Percentiles rank a stretch among this genome's conserved stretches.
Conservation (phyloP, 2,888 invertebrate genomes). For the Cheilosia soror region DNA sequence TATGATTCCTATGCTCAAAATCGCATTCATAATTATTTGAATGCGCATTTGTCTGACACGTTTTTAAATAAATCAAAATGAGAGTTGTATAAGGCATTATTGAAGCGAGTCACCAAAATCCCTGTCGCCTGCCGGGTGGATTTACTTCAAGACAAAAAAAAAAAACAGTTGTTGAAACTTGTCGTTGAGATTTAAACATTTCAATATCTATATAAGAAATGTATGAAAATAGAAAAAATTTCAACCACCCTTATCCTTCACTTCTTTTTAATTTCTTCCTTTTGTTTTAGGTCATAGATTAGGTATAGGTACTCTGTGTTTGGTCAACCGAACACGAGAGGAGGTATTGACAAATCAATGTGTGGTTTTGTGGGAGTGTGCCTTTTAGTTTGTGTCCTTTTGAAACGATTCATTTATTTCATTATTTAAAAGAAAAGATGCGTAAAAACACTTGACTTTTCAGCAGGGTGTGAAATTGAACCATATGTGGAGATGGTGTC, state of each 20-base stretch:
- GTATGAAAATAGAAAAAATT: neutral
- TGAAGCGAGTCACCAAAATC: conserved; percentile 21
- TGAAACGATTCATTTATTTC: conserved; percentile 17
- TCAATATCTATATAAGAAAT: neutral
- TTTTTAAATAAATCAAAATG: conserved; percentile 48
- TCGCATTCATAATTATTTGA: conserved; percentile 47
- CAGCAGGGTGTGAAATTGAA: conserved; percentile 20
- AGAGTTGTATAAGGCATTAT: conserved; percentile 1
- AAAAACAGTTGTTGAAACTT: conserved; percentile 41
- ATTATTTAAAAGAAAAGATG: neutral
- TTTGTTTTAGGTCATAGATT: conserved; percentile 55
- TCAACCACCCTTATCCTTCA: conserved; percentile 7
- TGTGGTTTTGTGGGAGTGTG: conserved; percentile 24
- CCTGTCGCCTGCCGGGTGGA: neutral
- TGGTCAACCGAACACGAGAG: conserved; percentile 25
- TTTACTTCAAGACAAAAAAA: neutral
- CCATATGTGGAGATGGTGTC: conserved; percentile 1
- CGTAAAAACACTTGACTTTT: conserved; percentile 24
- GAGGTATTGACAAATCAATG: conserved; percentile 23
- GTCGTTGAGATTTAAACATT: neutral
- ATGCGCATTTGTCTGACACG: conserved; percentile 58
- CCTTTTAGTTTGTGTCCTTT: conserved; percentile 32
- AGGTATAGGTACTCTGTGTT: conserved; percentile 11
- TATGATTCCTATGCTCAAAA: conserved; percentile 50
- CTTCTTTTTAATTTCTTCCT: conserved; percentile 4